Conservation (phyloP, 2,113 vertebrate species). For the Pardalotus punctatus region DNA sequence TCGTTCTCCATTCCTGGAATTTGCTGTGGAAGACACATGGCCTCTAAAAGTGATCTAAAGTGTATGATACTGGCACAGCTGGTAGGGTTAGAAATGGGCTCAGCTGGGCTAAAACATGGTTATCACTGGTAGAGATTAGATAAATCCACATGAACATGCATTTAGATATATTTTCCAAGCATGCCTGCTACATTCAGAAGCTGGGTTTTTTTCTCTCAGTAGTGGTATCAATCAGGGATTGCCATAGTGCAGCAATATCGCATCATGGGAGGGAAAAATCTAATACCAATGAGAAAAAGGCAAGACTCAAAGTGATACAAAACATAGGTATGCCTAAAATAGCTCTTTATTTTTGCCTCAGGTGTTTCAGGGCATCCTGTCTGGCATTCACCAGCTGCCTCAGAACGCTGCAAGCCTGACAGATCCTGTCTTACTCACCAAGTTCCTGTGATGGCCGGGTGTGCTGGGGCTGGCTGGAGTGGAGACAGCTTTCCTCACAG, state of each 20-base stretch:
- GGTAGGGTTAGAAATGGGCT: not conserved
- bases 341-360: not conserved
- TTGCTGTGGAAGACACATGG: not conserved
- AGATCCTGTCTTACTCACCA: not conserved
- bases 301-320: not conserved
- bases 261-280: not conserved
- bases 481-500: not conserved
- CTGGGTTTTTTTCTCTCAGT: not conserved
- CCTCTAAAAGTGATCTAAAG: not conserved
- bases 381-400: not conserved
- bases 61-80: not conserved
- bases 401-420: not conserved
- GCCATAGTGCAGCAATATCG: not conserved
- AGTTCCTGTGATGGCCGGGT: not conserved
- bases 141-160: not conserved
- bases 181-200: not conserved
- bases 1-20: not conserved
- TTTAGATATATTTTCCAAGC: not conserved
- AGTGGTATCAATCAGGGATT: not conserved
- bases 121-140: not conserved
- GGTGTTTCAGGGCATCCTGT: not conserved
- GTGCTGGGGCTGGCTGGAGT: not conserved
- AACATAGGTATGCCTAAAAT: not conserved
- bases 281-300: not conserved
- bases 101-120: not conserved